Evolutionary conservation across 2,888 invertebrate genomes (phyloP).

Genomic region (Arge pagana): DNA sequence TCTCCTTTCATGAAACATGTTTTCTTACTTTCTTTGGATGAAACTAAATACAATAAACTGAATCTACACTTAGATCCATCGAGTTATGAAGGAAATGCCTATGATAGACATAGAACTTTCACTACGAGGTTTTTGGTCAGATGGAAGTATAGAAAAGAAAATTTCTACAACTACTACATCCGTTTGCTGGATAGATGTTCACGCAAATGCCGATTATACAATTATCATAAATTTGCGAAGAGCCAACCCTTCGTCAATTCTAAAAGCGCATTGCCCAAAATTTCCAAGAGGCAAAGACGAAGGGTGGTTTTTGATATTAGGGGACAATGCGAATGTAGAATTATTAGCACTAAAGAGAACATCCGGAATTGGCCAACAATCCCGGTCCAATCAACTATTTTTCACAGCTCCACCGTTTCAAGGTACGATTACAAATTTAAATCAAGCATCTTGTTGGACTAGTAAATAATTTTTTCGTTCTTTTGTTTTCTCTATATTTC

Average conservation of each 20-base stretch:
- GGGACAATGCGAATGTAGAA: constrained; percentile 71
- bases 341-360: constrained; percentile 82
- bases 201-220: constrained; percentile 68
- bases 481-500: constrained; percentile 31
- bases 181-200: constrained; percentile 36
- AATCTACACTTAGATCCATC: constrained; percentile 42
- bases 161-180: constrained; percentile 32
- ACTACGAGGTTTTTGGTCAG: constrained; percentile 36
- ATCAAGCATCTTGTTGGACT: not conserved
- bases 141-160: constrained; percentile 23
- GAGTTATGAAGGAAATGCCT: constrained; percentile 52
- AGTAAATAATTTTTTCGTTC: not conserved
- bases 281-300: constrained; percentile 95
- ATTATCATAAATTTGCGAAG: constrained; percentile 65
- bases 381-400: constrained; percentile 62
- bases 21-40: no score
- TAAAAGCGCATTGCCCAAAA: constrained; percentile 75
- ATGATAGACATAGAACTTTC: constrained; percentile 43
- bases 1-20: no score
- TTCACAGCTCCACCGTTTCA: constrained; percentile 66
- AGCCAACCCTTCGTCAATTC: constrained; percentile 62
- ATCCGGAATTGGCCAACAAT: constrained; percentile 60
- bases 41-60: not conserved
- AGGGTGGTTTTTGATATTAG: constrained; percentile 91
- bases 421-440: constrained; percentile 48